phyloP scores from a whole-genome alignment of 2,797 vertebrate species.

The Lacerta viridis region DNA sequence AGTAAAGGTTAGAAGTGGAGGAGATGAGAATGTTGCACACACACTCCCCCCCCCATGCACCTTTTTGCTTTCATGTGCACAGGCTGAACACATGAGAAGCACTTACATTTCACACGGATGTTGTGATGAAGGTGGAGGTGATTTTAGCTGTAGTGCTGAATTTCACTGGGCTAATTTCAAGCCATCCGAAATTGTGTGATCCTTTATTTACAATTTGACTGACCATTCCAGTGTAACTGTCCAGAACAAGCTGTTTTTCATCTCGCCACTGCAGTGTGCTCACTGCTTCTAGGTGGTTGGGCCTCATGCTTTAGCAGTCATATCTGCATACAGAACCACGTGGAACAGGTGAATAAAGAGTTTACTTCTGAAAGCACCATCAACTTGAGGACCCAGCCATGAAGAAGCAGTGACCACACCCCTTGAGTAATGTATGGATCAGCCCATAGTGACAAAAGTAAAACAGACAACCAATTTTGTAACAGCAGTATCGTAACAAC shows the following conservation, averaged over 20 bases:
- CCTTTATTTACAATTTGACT: background rate
- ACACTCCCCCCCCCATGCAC: too few relatives aligned
- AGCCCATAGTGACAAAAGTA: constrained; percentile 25
- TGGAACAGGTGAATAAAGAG: background rate
- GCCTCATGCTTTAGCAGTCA: background rate
- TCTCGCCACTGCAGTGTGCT: background rate
- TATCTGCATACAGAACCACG: background rate
- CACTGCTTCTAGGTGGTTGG: background rate
- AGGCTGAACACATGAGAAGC: background rate
- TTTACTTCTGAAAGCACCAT: background rate
- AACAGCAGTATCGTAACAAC: constrained; percentile 1
- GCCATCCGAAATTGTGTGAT: background rate
- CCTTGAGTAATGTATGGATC: background rate
- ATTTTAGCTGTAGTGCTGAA: background rate
- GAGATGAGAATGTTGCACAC: too few relatives aligned
- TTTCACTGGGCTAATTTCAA: background rate
- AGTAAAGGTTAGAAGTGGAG: too few relatives aligned
- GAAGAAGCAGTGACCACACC: background rate
- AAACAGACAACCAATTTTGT: constrained; percentile 30
- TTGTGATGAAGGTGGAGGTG: background rate
- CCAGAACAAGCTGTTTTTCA: background rate
- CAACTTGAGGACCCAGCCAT: background rate
- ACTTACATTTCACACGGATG: background rate
- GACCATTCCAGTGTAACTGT: background rate
- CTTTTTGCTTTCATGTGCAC: too few relatives aligned